A percentile compares a stretch with the other conserved stretches of the same genome.
Conservation (phyloP, 2,113 vertebrate genomes). For the Erythrocebus patas region DNA sequence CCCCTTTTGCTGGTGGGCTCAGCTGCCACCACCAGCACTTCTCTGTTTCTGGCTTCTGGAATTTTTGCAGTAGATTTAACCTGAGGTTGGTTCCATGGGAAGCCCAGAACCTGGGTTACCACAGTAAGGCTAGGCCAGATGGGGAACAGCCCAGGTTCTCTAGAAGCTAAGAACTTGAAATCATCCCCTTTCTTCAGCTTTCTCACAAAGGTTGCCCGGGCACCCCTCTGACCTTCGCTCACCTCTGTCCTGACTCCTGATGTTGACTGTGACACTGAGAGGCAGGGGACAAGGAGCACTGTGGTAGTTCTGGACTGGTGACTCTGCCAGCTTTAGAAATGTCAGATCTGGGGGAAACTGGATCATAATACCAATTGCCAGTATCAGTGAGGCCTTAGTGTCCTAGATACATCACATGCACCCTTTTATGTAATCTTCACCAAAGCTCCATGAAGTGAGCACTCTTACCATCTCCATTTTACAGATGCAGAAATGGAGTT, state of each 20-base stretch:
- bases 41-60: slow-evolving; percentile 83
- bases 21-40: slow-evolving; percentile 60
- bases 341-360: background rate
- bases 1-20: rapidly evolving
- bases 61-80: slow-evolving; percentile 91
- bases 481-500: background rate
- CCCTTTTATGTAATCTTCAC: background rate
- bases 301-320: background rate
- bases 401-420: rapidly evolving
- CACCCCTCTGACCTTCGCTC: background rate
- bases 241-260: background rate
- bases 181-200: slow-evolving; percentile 75
- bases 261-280: background rate
- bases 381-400: rapidly evolving
- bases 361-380: rapidly evolving
- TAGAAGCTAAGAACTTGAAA: slow-evolving; percentile 66
- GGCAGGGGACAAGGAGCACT: background rate
- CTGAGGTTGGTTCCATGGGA: slow-evolving; percentile 86
- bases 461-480: background rate
- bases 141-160: slow-evolving; percentile 72
- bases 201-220: slow-evolving; percentile 35
- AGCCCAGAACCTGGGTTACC: slow-evolving; percentile 86
- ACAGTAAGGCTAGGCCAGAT: slow-evolving; percentile 82
- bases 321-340: background rate
- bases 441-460: too few relatives aligned